These are phyloP conservation scores for Hydrophis major DNA, from an alignment of 2,797 vertebrate genomes.

Conservation along the genomic window DNA sequence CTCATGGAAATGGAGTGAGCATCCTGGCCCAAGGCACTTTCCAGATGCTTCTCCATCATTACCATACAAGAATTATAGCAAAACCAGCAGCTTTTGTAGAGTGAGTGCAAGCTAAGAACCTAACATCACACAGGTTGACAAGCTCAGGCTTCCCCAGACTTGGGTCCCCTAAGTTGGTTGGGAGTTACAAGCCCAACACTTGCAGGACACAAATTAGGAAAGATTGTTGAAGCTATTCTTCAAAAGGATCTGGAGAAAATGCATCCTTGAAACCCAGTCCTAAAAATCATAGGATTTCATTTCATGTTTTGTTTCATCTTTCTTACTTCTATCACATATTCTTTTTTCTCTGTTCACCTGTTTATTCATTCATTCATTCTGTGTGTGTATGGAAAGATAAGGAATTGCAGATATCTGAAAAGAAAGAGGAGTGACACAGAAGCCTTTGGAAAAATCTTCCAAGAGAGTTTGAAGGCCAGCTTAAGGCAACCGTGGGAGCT, in stretches of 20 bases:
- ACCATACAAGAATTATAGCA: background rate
- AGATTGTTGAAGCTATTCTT: background rate
- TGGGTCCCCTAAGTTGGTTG: background rate
- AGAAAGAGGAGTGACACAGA: background rate
- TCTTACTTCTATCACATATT: background rate
- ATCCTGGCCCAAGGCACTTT: background rate
- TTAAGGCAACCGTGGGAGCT: background rate
- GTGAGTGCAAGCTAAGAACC: background rate
- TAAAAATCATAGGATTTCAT: background rate
- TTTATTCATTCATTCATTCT: background rate
- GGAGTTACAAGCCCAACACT: background rate
- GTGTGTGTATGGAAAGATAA: background rate
- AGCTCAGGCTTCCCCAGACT: background rate
- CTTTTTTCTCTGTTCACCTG: background rate
- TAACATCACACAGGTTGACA: background rate
- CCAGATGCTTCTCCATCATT: background rate
- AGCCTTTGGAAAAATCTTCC: background rate
- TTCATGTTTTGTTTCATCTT: background rate
- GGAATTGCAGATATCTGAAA: background rate
- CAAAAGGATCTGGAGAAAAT: background rate
- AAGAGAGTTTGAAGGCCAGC: background rate
- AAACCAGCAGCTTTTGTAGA: background rate
- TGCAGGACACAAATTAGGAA: background rate
- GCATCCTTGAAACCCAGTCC: background rate
- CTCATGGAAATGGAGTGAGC: background rate